These are phyloP conservation scores for Acanthurus tractus DNA, from an alignment of 2,797 vertebrate species.

Conservation along the genomic window DNA sequence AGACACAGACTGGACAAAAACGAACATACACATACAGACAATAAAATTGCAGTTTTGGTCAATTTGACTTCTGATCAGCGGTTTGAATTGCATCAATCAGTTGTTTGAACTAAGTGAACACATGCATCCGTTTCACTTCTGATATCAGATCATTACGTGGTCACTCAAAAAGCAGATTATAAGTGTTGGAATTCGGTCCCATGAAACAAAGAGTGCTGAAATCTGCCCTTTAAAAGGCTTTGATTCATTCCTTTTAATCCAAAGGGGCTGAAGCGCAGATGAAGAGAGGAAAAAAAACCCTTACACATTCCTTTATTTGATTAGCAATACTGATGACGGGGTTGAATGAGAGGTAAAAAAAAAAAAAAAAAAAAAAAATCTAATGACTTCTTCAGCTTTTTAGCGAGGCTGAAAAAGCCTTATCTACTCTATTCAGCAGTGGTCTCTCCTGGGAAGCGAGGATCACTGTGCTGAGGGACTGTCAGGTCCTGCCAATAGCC, in stretches of 20 bases:
- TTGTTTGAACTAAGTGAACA: too few relatives aligned
- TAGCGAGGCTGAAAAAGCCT: slow-evolving; percentile 74
- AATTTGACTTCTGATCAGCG: neutral
- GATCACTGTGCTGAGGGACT: slow-evolving; percentile 86
- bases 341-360: slow-evolving; percentile 67
- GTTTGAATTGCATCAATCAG: slow-evolving; percentile 28
- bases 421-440: slow-evolving; percentile 86
- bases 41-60: neutral
- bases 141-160: slow-evolving; percentile 43
- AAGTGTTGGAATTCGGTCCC: slow-evolving; percentile 29
- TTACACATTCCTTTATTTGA: slow-evolving; percentile 84
- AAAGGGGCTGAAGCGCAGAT: slow-evolving; percentile 42
- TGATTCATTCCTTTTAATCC: slow-evolving; percentile 55
- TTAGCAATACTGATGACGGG: slow-evolving; percentile 85
- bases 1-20: slow-evolving; percentile 4
- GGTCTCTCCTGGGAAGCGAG: slow-evolving; percentile 80
- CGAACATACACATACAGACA: neutral
- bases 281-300: slow-evolving; percentile 64
- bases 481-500: slow-evolving; percentile 93
- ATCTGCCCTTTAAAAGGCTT: slow-evolving; percentile 70
- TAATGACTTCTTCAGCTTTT: slow-evolving; percentile 83
- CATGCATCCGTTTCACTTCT: slow-evolving; percentile 15
- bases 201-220: slow-evolving; percentile 58
- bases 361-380: too few relatives aligned
- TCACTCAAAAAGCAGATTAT: slow-evolving; percentile 49